Base-by-base conservation (phyloP, 2,113 vertebrate species). In the Hydrochoerus hydrochaeris region DNA sequence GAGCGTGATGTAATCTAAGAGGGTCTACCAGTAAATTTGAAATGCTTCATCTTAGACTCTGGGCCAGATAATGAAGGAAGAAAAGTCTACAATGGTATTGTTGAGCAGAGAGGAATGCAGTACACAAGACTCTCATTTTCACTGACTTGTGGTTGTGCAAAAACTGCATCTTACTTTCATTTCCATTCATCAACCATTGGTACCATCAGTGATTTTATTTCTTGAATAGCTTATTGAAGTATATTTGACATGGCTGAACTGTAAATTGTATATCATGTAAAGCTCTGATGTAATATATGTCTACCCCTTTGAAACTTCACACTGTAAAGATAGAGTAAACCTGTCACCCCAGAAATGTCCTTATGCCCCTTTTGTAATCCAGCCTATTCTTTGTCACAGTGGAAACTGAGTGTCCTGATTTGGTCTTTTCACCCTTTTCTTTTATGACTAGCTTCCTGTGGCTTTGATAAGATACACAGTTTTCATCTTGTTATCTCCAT, bases 401-500 rank as follows among this genome's bases (percentile, higher is more conserved):
- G 41, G 16, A 58, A 71, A 28, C 7, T n/a, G 9, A 32, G 75
- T 38, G 1, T 54, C 35, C 5, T 81, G 9, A 63, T 57, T 85
- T 62, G 69, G 20, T 88, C 52, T 19, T 41, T 49, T 57, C 10
- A 38, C 28, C 7, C 35, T 71, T 88, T 81, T 49, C 19, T 35
- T 49, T 81, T 84, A 83, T 60, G 12, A 67, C 28, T 83, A 54
- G 52, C 35, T 54, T 3, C 26, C 81, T 69, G 24, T 67, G 85
- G 41, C 54, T 92, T 95, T 90, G 85, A 77, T 60, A 62, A 57
- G 10, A 81, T 84, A 81, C 3, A 62, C 30, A 35, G n/a, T 38
- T 92, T 95, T 44, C 49, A 80, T 85, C 88, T 85, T 75, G 81
- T 57, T 78, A 88, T 88, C n/a, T 81, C 63, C 41, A 57, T 54